These are phyloP conservation scores for Festucalex cinctus DNA, from an alignment of 2,113 vertebrate genomes.

Conservation along the genomic window DNA sequence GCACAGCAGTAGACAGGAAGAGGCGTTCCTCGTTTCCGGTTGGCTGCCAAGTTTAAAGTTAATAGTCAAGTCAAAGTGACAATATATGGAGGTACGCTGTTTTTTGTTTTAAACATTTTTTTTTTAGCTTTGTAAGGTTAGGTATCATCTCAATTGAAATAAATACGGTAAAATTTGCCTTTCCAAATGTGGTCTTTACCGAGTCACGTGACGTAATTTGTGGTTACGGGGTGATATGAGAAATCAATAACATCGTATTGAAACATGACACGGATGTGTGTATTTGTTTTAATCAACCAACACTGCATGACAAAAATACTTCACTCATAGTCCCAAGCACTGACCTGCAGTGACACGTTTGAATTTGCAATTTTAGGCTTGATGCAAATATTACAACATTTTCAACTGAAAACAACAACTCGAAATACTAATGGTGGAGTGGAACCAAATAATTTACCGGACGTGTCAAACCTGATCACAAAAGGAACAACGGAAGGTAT, in stretches of 20 bases:
- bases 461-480: not conserved
- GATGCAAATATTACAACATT: constrained; percentile 17
- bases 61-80: not conserved
- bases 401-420: not conserved
- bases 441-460: not conserved
- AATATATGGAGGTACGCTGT: too few relatives aligned
- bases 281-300: constrained; percentile 37
- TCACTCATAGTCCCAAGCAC: constrained; percentile 32
- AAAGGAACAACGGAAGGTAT: not conserved
- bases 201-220: not conserved
- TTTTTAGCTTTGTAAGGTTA: too few relatives aligned
- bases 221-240: not conserved
- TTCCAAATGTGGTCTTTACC: not conserved
- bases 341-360: constrained; percentile 58
- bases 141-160: too few relatives aligned
- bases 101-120: too few relatives aligned
- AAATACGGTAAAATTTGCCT: too few relatives aligned
- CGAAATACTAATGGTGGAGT: constrained; percentile 10
- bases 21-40: not conserved
- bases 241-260: not conserved
- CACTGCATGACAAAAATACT: constrained; percentile 17
- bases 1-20: not conserved
- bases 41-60: not conserved
- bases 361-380: constrained; percentile 35
- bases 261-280: constrained; percentile 20